phyloP scores from a whole-genome alignment of 37 sponge, comb jelly and placozoan species.

The Theonella swinhoei region DNA sequence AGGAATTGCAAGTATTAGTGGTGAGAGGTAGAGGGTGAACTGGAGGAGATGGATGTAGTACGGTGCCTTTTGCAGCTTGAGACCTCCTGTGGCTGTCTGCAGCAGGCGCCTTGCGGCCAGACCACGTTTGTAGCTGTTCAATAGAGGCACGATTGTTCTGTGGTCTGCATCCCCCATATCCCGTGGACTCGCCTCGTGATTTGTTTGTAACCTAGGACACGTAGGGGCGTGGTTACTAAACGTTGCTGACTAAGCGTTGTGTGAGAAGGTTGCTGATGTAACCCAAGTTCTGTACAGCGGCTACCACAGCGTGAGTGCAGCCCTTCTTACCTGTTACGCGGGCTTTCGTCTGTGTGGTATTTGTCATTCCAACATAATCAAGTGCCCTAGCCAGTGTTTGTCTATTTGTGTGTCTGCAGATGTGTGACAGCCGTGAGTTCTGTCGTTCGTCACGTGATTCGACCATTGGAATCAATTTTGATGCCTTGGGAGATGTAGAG shows the following conservation, averaged over 20 bases:
- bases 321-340: too few relatives aligned
- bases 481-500: conserved; percentile 86
- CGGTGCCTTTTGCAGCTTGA: conserved; percentile 43
- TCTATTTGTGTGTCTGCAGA: neutral
- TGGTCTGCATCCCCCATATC: neutral
- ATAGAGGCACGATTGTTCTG: conserved; percentile 34
- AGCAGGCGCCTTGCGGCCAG: conserved; percentile 44
- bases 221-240: neutral
- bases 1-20: conserved; percentile 34
- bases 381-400: too few relatives aligned
- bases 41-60: conserved; percentile 47
- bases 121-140: conserved; percentile 61
- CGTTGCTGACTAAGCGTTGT: too few relatives aligned
- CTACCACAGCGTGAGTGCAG: too few relatives aligned
- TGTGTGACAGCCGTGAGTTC: conserved; percentile 81
- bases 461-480: conserved; percentile 84
- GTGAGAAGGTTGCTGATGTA: too few relatives aligned
- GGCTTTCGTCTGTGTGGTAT: too few relatives aligned
- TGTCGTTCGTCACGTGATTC: conserved; percentile 85
- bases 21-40: conserved; percentile 36
- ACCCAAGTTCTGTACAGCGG: too few relatives aligned
- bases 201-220: too few relatives aligned
- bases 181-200: neutral
- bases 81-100: conserved; percentile 61
- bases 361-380: too few relatives aligned